Evolutionary conservation across 2,888 invertebrate genomes (phyloP), one percentile per base, ranked within the genome.

Genomic region (Caenorhabditis sp.): DNA sequence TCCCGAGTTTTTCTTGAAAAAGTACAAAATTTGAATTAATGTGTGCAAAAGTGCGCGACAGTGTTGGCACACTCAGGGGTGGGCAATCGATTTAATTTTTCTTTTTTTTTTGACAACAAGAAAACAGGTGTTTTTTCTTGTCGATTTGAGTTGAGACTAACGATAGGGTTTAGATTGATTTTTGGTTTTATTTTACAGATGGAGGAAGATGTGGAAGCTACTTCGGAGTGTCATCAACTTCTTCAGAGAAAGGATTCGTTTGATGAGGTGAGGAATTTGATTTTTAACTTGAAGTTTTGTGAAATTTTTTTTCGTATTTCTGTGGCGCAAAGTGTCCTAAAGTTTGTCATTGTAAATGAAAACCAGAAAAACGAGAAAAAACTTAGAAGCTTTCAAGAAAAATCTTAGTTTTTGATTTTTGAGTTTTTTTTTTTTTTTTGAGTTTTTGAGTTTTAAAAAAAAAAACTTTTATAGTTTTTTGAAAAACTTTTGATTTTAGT

Each of bases 261-360:
- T 10, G 67, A 72, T 36, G 72, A 72, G 58, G 71, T 71, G 50
- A 50, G 50, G 37, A n/a, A n/a, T n/a, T n/a, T n/a, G n/a, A n/a
- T n/a, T n/a, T n/a, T n/a, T n/a, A n/a, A n/a, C n/a, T n/a, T n/a
- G n/a, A n/a, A n/a, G n/a, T n/a, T n/a, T n/a, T n/a, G n/a, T n/a
- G n/a, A n/a, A n/a, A n/a, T n/a, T n/a, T n/a, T n/a, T n/a, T n/a
- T n/a, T n/a, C n/a, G n/a, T n/a, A n/a, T n/a, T n/a, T n/a, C n/a
- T n/a, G n/a, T n/a, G n/a, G n/a, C n/a, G n/a, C n/a, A n/a, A n/a
- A n/a, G n/a, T n/a, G n/a, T n/a, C n/a, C n/a, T n/a, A n/a, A n/a
- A n/a, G n/a, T n/a, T n/a, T n/a, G n/a, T n/a, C n/a, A n/a, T n/a
- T n/a, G n/a, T n/a, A n/a, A n/a, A n/a, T n/a, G n/a, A n/a, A n/a